phyloP scores from a whole-genome alignment of 2,888 invertebrate species.

The Hipparchia sbordonii region DNA sequence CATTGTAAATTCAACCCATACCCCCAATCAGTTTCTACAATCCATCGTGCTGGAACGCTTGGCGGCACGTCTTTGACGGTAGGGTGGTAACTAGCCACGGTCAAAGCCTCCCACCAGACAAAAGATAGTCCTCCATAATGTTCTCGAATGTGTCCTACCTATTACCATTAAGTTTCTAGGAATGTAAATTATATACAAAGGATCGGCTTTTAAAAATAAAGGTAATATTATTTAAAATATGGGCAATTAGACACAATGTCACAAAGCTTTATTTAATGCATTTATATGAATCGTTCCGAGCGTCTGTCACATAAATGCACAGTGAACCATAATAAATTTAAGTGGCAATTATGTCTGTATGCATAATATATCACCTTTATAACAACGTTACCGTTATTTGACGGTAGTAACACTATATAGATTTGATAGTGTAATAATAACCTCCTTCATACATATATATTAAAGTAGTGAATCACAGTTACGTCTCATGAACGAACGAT shows the following conservation, averaged over 20 bases:
- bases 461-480: neutral
- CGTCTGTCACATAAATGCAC: constrained; percentile 17
- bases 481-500: neutral
- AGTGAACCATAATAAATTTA: constrained; percentile 17
- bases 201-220: neutral
- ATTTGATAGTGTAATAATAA: constrained; percentile 8
- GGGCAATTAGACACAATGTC: neutral
- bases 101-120: too few species aligned
- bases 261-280: constrained; percentile 11
- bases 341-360: constrained; percentile 15
- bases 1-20: too few species aligned
- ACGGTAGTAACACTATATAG: constrained; percentile 4
- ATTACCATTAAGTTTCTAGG: too few species aligned
- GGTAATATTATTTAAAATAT: neutral
- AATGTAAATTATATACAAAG: too few species aligned
- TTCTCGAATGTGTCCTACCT: too few species aligned
- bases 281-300: constrained; percentile 8
- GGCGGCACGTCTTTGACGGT: too few species aligned
- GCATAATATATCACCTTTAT: constrained; percentile 12
- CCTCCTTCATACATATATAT: constrained; percentile 8
- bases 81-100: too few species aligned
- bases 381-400: constrained; percentile 15
- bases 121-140: too few species aligned
- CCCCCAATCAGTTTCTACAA: too few species aligned
- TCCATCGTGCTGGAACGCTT: too few species aligned